phyloP scores from a whole-genome alignment of 1,140 invertebrate genomes.

The Drosophila murphyi region DNA sequence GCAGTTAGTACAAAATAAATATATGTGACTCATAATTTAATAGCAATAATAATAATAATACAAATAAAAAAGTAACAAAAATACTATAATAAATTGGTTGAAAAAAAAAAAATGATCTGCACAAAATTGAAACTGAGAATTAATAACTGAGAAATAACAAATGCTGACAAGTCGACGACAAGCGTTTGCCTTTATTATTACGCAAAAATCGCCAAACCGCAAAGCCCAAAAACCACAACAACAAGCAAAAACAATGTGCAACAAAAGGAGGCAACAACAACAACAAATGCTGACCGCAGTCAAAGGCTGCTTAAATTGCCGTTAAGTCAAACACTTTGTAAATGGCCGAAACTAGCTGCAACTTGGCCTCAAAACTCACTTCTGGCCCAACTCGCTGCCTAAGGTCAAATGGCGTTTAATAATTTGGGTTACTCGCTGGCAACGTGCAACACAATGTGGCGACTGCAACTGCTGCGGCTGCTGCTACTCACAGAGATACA shows the following conservation, averaged over 20 bases:
- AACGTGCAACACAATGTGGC: slow-evolving; percentile 24
- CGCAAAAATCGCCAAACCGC: slow-evolving; percentile 29
- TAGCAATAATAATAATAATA: no score
- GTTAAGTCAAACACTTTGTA: slow-evolving; percentile 73
- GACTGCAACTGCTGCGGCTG: slow-evolving; percentile 30
- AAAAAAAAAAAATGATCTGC: slow-evolving; percentile 15
- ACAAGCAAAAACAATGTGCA: slow-evolving; percentile 7
- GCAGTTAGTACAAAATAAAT: slow-evolving; percentile 10
- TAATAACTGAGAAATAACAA: no score
- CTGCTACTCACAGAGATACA: slow-evolving; percentile 47
- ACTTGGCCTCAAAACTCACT: background rate
- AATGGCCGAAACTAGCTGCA: slow-evolving; percentile 48
- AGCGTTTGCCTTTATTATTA: slow-evolving; percentile 24
- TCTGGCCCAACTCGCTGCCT: slow-evolving; percentile 49
- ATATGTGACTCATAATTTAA: background rate
- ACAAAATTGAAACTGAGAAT: background rate
- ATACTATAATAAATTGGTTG: slow-evolving; percentile 18
- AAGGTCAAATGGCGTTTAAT: slow-evolving; percentile 82
- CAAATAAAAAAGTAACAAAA: slow-evolving; percentile 8
- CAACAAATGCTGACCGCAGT: slow-evolving; percentile 52
- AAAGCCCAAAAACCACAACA: slow-evolving; percentile 29
- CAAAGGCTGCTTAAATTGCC: slow-evolving; percentile 66
- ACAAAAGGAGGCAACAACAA: slow-evolving; percentile 14
- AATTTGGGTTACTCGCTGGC: slow-evolving; percentile 69
- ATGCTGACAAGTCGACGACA: slow-evolving; percentile 39